phyloP scores from a whole-genome alignment of 2,888 invertebrate genomes.

The Drosophila hamatofila region DNA sequence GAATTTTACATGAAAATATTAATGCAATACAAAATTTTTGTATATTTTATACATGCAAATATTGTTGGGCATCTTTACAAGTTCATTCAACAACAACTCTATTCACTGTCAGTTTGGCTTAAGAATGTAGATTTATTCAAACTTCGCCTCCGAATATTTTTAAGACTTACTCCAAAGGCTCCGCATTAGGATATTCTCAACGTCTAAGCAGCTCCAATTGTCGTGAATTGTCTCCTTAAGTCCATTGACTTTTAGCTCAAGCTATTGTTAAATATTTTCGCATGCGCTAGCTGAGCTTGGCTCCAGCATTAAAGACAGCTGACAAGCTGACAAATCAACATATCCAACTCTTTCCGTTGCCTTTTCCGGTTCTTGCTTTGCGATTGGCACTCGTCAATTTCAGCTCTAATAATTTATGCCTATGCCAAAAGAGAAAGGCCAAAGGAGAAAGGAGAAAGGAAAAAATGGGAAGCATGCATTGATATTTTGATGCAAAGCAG shows the following conservation, averaged over 20 bases:
- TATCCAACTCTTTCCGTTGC: conserved; percentile 18
- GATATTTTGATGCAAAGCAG: conserved; percentile 75
- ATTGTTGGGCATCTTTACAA: too few species aligned
- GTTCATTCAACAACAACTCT: too few species aligned
- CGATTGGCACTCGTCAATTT: conserved; percentile 47
- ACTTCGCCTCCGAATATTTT: too few species aligned
- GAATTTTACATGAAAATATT: too few species aligned
- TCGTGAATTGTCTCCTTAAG: not conserved
- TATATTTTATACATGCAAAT: too few species aligned
- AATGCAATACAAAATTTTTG: too few species aligned
- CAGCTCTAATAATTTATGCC: conserved; percentile 66
- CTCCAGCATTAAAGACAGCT: conserved; percentile 6
- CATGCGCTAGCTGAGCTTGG: not conserved
- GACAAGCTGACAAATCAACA: conserved; percentile 50
- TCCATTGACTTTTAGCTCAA: not conserved
- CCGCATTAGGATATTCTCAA: too few species aligned
- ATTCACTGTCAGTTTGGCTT: too few species aligned
- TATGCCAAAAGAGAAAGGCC: conserved; percentile 16
- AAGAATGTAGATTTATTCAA: too few species aligned
- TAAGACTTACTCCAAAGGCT: too few species aligned
- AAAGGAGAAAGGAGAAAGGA: too few species aligned
- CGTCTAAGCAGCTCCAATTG: not conserved
- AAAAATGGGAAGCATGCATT: conserved; percentile 52
- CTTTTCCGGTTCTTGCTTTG: not conserved
- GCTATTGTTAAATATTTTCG: not conserved